Evolutionary conservation across 2,888 invertebrate species (phyloP), one percentile per base, ranked within the genome.

Genomic region (Andrena dorsata): DNA sequence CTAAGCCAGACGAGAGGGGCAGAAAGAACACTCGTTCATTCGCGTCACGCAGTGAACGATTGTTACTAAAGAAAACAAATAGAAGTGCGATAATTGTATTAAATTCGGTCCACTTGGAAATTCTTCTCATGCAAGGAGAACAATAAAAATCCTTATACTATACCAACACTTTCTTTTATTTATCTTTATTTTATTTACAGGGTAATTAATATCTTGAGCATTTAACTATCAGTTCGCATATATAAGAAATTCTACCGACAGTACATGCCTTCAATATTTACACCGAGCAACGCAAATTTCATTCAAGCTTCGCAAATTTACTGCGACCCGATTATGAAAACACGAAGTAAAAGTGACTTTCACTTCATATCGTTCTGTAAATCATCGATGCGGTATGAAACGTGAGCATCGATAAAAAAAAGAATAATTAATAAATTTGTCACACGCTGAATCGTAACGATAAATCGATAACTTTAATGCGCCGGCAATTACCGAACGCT

Each of bases 341-440:
- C 53, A 23, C 8, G 10, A 10, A 23, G 20, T 23, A 23, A 23
- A 23, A 53, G 8, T 53, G 53, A 53, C 23, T 35, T 35, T 35
- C 23, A 8, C 20, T 13, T 56, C 13, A 56, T 10, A 10, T 23
- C 56, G 23, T 26, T 26, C 56, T 3, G 8, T 26, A 26, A 61
- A 68, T 10, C 47, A 5, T 2, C 47, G 5, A 16, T 6, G 10
- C 2, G 26, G 1, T 23, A 0, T 13, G 56, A 47, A 41, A 16
- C 28, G 10, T 23, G 30, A 49, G 2, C 41, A 10, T n/a, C 73
- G 58, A 10, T 7, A 60, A 72, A 41, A 23, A 53, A 53, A 13
- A 32, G 58, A 58, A 51, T 72, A 76, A 79, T 76, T 84, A 79
- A 82, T 82, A 82, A 82, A 82, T 82, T 69, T 75, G 79, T 71